phyloP scores from a whole-genome alignment of 1,140 invertebrate species.

The Hylaeus anthracinus region DNA sequence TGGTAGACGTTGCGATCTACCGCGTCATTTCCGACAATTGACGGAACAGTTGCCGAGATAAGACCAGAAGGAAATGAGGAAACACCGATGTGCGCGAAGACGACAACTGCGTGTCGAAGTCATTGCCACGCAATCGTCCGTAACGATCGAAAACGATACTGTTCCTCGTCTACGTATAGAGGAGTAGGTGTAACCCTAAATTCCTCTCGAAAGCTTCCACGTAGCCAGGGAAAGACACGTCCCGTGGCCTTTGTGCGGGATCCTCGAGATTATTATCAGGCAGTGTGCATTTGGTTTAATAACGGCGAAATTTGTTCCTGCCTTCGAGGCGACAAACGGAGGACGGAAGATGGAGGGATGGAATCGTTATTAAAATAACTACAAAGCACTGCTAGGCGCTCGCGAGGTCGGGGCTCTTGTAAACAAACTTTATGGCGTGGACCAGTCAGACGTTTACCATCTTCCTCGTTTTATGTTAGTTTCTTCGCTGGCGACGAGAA shows the following conservation, averaged over 20 bases:
- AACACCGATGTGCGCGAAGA: not conserved
- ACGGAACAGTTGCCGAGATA: conserved; percentile 37
- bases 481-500: not conserved
- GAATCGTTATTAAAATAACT: conserved; percentile 31
- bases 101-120: not conserved
- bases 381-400: not conserved
- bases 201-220: no score
- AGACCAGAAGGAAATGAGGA: conserved; percentile 21
- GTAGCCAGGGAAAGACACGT: not conserved
- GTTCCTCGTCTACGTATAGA: not conserved
- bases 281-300: conserved; percentile 2
- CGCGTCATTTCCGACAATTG: conserved; percentile 56
- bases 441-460: conserved; percentile 5
- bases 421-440: not conserved
- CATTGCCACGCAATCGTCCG: not conserved
- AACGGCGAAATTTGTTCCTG: conserved; percentile 18
- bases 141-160: not conserved
- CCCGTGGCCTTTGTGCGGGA: not conserved
- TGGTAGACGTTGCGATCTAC: conserved; percentile 60
- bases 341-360: not conserved
- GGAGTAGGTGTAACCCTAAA: not conserved
- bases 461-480: conserved; percentile 20
- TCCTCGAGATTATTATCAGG: not conserved
- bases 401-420: not conserved
- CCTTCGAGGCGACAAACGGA: conserved; percentile 1